Base-by-base conservation (phyloP, 2,797 vertebrate species). In the Ara ararauna region DNA sequence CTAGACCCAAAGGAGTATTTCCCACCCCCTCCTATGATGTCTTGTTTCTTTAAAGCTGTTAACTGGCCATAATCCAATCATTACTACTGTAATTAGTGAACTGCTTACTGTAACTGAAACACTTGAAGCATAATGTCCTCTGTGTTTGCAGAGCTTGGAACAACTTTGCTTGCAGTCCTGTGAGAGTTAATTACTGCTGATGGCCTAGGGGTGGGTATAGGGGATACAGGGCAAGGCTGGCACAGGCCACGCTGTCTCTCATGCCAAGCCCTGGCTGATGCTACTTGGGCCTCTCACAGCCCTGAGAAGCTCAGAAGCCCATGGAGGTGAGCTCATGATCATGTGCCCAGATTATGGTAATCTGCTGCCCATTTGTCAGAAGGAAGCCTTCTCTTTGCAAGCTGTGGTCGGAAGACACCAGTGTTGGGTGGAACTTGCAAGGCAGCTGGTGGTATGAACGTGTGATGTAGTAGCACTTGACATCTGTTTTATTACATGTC, bases 11-110 rank as follows among this genome's bases (percentile, higher is more conserved):
- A 91, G 45, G 30, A 66, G 32, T 70, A 42, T 76, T 85, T 86
- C 42, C 38, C 56, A 89, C 47, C 64, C 48, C 17, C 38, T 88
- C 24, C 45, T 75, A 5, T 71, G 87, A 73, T n/a, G 61, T 54
- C 34, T 93, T 90, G 42, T 94, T 95, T 93, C 79, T 92, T 94
- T 88, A 92, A 92, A 82, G 72, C 87, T 94, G 75, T 88, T 95
- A 82, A 80, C 89, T 92, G 94, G 86, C 88, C 67, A 12, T 94
- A 96, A 94, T 96, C 95, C 94, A 96, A 10, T 84, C 91, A 96
- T 94, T 90, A 89, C 85, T 90, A 66, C 87, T 93, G 94, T 97
- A 92, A 93, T 92, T 96, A 95, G 92, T 86, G 81, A 95, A 92
- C 87, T 92, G 77, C 93, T 87, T 94, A 87, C 87, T 72, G 84